Evolutionary conservation across 2,888 invertebrate genomes (phyloP), one percentile per base, ranked within the genome.

Genomic region (Drosophila kuntzei): DNA sequence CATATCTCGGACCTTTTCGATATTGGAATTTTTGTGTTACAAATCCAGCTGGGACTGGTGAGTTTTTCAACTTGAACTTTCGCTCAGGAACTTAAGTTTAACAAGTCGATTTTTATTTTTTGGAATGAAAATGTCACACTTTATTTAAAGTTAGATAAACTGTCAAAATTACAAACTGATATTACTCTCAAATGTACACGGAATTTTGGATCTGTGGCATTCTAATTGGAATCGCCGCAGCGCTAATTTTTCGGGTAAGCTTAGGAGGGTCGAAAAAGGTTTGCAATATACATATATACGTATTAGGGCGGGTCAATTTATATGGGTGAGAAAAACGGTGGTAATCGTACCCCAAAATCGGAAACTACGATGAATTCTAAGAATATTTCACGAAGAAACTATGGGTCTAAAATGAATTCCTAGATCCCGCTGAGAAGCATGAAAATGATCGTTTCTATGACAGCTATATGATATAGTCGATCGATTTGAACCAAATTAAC

Each of bases 181-280:
- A 20, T 27, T 12, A n/a, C 32, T 39, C 49, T 16, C 58, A 59
- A 76, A 85, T 85, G 84, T 68, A 64, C 68, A 67, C 60, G 59
- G 80, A 80, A 46, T 68, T 83, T 59, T 87, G 83, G 77, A 75
- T 87, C 61, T 85, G 77, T 57, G 74, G 68, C 67, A 50, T 85
- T 54, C 63, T 87, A 12, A 53, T 87, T 41, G 61, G 75, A 34
- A 58, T 86, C 14, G 72, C 80, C 32, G 41, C 60, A 8, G 60
- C 77, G 11, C 59, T 85, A 3, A 46, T 85, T 1, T 47, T 66
- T 36, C 77, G 88, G 86, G 85, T 85, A 72, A 73, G 86, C 64
- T 36, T 6, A 14, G 1, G 32, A 7, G n/a, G n/a, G n/a, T n/a
- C n/a, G n/a, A n/a, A n/a, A n/a, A n/a, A n/a, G n/a, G n/a, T n/a